These are phyloP conservation scores for Drosophila parabipectinata DNA, from an alignment of 1,140 invertebrate genomes.

Conservation along the genomic window DNA sequence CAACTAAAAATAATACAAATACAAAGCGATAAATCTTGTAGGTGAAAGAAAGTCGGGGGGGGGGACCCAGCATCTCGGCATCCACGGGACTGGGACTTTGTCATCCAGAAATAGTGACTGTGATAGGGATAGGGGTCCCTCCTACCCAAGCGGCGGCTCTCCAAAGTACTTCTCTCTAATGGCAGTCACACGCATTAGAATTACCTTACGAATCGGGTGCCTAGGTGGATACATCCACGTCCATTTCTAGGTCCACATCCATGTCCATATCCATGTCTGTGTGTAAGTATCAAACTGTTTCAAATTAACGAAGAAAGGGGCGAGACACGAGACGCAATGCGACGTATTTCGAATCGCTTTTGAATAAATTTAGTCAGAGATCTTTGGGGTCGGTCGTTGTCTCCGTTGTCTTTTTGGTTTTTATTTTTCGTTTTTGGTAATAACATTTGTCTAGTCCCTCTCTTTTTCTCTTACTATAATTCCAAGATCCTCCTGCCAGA, in stretches of 20 bases:
- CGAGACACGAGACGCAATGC: conserved; percentile 40
- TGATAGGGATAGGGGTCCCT: conserved; percentile 16
- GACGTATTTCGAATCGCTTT: conserved; percentile 75
- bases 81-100: not conserved
- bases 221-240: conserved; percentile 10
- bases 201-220: conserved; percentile 44
- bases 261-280: conserved; percentile 24
- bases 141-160: conserved; percentile 34
- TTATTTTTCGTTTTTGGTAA: conserved; percentile 63
- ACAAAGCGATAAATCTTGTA: conserved; percentile 81
- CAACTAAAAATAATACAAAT: conserved; percentile 83
- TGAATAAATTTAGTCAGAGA: conserved; percentile 82
- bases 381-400: conserved; percentile 64
- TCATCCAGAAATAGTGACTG: conserved; percentile 10
- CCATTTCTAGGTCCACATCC: conserved; percentile 3
- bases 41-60: conserved; percentile 72
- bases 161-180: conserved; percentile 78
- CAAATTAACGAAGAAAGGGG: conserved; percentile 73
- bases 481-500: conserved; percentile 69
- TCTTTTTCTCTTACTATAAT: conserved; percentile 44
- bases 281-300: conserved; percentile 46
- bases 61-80: not conserved
- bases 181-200: conserved; percentile 72
- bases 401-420: conserved; percentile 27
- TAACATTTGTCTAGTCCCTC: conserved; percentile 75